These are phyloP conservation scores for Gracilinanus agilis DNA, from an alignment of 2,113 vertebrate species.

Conservation along the genomic window DNA sequence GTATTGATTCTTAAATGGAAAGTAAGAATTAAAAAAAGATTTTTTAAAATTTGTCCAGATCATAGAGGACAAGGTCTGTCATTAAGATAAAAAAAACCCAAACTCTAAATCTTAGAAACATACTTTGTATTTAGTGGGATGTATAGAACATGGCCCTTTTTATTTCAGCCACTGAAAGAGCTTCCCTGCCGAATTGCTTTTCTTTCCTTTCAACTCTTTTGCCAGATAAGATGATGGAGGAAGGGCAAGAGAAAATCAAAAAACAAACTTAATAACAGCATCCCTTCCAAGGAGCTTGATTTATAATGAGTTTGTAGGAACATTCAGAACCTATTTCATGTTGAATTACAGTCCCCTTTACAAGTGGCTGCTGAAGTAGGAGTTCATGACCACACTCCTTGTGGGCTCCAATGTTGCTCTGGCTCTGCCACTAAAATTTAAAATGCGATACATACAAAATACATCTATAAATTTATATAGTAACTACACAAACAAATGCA, in stretches of 20 bases:
- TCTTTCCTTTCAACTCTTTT: slow-evolving; percentile 82
- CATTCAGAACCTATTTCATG: slow-evolving; percentile 89
- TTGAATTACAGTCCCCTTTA: slow-evolving; percentile 90
- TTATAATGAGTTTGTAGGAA: slow-evolving; percentile 88
- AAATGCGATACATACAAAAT: slow-evolving; percentile 89
- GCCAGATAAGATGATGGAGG: slow-evolving; percentile 84
- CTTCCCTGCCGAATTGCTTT: slow-evolving; percentile 83
- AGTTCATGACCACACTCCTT: slow-evolving; percentile 81
- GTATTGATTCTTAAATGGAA: no score
- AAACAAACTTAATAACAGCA: slow-evolving; percentile 88
- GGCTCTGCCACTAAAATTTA: slow-evolving; percentile 88
- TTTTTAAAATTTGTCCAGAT: slow-evolving; percentile 40
- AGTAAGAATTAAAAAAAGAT: no score
- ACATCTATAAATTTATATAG: slow-evolving; percentile 91
- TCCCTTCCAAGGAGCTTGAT: slow-evolving; percentile 85
- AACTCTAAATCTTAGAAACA: slow-evolving; percentile 74
- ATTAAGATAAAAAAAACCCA: slow-evolving; percentile 69
- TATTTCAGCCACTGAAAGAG: slow-evolving; percentile 83
- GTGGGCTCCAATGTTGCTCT: slow-evolving; percentile 81
- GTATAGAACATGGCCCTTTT: slow-evolving; percentile 57
- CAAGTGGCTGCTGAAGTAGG: slow-evolving; percentile 85
- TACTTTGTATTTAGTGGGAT: slow-evolving; percentile 70
- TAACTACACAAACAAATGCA: slow-evolving; percentile 90
- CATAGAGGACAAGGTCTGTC: slow-evolving; percentile 79
- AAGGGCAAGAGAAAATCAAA: slow-evolving; percentile 85